Evolutionary conservation across 2,888 invertebrate genomes (phyloP), one percentile per base, ranked within the genome.

Genomic region (Apotomis capreana): DNA sequence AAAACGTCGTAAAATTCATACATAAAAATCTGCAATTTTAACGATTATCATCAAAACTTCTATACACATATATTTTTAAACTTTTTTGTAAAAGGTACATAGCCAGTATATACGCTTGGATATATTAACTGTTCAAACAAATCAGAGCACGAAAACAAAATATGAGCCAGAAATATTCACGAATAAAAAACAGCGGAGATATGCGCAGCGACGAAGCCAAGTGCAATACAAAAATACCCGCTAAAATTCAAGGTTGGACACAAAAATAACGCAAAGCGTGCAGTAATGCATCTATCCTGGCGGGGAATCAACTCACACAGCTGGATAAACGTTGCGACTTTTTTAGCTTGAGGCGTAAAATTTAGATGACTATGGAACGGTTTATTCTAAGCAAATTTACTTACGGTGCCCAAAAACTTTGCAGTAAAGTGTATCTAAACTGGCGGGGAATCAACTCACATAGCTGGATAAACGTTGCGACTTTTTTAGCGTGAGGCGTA

Each of bases 191-290:
- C 58, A 58, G 44, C 5, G 44, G 6, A 61, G 55, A 57, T 59
- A 49, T 62, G 54, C 70, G 54, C 54, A 76, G 80, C 78, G 75
- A 40, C 40, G 70, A 81, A 84, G 87, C 86, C 87, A 87, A 86
- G 84, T 82, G 83, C 84, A 83, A 83, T 77, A 81, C 87, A 88
- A 88, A 88, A 88, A 88, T 88, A 88, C 81, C 83, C 76, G 78
- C 85, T 75, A 84, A 88, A 88, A 81, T 84, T 85, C 88, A 88
- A 88, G 88, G 88, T 84, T 80, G 80, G 74, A 70, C 80, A 76
- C 81, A 84, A 87, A 88, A 88, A 88, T 87, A 87, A 83, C 86
- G 80, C 76, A 26, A 70, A 78, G 81, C 81, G 81, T 80, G 80
- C 78, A 49, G 77, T 58, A 37, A 58, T 64, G 64, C 64, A 55